Conservation (phyloP, 2,797 vertebrate species). For the Argentina silus region DNA sequence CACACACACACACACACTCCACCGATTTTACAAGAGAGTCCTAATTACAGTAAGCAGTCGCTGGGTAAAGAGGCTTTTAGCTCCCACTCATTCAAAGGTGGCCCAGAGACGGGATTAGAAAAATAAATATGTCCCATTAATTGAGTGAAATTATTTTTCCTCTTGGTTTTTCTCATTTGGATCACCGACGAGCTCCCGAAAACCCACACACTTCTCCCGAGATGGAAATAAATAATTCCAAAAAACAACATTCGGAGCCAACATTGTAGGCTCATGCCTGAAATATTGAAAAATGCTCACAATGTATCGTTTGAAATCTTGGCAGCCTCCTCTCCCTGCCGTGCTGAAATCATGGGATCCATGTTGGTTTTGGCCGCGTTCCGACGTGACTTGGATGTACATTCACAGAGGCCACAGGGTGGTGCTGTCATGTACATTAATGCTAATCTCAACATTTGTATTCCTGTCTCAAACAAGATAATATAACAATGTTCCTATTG, state of each 20-base stretch:
- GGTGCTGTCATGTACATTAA: neutral
- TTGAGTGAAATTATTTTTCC: neutral
- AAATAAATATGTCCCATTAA: neutral
- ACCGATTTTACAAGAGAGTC: neutral
- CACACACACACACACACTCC: neutral
- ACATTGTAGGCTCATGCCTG: neutral
- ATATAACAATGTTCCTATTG: neutral
- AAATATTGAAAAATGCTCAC: neutral
- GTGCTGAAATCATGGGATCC: neutral
- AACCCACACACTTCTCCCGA: neutral
- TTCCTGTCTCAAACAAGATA: neutral
- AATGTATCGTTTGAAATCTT: neutral
- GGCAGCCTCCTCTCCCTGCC: neutral
- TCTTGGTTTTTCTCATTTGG: neutral
- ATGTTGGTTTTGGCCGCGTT: neutral
- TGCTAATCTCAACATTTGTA: neutral
- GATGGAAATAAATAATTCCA: neutral
- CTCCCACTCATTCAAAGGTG: neutral
- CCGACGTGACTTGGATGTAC: neutral
- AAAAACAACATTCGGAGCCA: neutral
- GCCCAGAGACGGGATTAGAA: neutral
- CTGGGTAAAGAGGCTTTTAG: neutral
- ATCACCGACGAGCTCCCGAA: neutral
- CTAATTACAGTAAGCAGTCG: neutral
- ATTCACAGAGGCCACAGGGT: neutral